phyloP scores from a whole-genome alignment of 2,113 vertebrate genomes.

The Clarias gariepinus region DNA sequence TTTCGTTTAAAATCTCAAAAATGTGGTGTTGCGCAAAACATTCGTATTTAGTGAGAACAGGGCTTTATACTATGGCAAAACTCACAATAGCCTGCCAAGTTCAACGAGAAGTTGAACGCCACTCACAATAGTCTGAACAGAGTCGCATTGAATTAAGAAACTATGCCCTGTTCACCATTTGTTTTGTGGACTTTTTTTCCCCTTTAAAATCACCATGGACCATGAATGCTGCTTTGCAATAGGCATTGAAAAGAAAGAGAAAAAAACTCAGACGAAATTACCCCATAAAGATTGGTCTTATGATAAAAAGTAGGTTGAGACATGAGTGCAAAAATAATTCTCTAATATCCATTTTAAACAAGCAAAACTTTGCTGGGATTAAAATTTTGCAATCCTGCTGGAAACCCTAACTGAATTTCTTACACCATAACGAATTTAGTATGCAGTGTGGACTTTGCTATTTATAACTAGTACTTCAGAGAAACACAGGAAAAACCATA shows the following conservation, averaged over 20 bases:
- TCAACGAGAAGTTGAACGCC: conserved; percentile 50
- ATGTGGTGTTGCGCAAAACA: background rate
- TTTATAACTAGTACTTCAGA: conserved; percentile 8
- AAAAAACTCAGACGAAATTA: background rate
- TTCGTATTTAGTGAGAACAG: background rate
- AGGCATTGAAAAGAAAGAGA: conserved; percentile 22
- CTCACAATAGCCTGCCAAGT: conserved; percentile 46
- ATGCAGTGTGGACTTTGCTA: background rate
- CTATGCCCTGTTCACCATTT: conserved; percentile 53
- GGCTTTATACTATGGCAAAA: conserved; percentile 30
- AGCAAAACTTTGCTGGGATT: background rate
- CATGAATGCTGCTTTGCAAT: conserved; percentile 59
- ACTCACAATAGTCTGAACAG: conserved; percentile 24
- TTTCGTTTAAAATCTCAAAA: background rate
- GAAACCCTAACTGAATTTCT: conserved; percentile 11
- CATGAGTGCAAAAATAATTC: background rate
- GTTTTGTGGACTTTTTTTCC: conserved; percentile 54
- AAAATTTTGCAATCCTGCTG: background rate
- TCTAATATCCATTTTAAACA: conserved; percentile 2
- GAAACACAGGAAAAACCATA: conserved; percentile 29
- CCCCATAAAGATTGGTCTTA: background rate
- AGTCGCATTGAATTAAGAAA: conserved; percentile 40
- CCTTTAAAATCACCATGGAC: conserved; percentile 63
- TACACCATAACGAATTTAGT: conserved; percentile 7
- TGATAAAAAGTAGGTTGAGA: background rate